phyloP scores from a whole-genome alignment of 2,797 vertebrate species.

The Jordanella pulchra region DNA sequence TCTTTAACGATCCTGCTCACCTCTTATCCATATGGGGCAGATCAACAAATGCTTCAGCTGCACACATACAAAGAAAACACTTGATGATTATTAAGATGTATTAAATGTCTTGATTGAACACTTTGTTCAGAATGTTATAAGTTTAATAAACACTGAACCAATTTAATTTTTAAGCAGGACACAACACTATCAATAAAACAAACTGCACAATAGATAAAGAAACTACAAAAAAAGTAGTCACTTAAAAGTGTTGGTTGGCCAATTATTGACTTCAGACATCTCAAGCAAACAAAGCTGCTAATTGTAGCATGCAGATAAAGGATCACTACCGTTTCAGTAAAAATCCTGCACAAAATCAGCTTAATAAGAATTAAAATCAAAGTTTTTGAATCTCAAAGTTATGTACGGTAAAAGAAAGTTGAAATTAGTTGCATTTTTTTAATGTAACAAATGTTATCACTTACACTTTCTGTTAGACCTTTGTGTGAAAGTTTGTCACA shows the following conservation, averaged over 20 bases:
- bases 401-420: not conserved
- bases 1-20: not conserved
- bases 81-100: not conserved
- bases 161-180: not conserved
- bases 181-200: not conserved
- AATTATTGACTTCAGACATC: not conserved
- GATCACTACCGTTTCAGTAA: not conserved
- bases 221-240: not conserved
- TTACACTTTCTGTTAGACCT: not conserved
- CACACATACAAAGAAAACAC: not conserved
- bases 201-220: too few relatives aligned
- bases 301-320: not conserved
- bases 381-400: not conserved
- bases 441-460: slow-evolving; percentile 1
- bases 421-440: not conserved
- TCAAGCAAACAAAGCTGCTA: not conserved
- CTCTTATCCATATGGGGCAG: not conserved
- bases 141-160: not conserved
- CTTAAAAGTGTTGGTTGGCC: not conserved
- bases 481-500: slow-evolving; percentile 9
- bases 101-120: not conserved
- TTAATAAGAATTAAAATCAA: not conserved
- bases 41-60: not conserved
- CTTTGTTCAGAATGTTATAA: not conserved
- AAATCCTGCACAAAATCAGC: not conserved